Base-by-base conservation (phyloP, 2,888 invertebrate species). In the Drosophila rubida region DNA sequence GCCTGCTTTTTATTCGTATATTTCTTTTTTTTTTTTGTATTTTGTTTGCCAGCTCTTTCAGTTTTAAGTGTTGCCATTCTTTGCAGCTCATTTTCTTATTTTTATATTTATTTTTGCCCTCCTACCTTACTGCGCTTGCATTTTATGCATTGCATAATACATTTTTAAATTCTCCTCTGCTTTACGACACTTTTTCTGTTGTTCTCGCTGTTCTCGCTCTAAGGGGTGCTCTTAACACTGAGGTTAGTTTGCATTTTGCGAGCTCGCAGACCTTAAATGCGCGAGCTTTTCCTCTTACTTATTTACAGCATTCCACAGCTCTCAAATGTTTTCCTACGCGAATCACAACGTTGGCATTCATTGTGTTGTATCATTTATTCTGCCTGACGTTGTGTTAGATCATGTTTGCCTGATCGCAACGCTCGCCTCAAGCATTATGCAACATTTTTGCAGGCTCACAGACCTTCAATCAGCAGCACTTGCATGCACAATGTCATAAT, bases 401-500 rank as follows among this genome's bases (percentile, higher is more conserved):
- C 14, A 42, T 57, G 27, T 41, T 54, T 41, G 27, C 9, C 41
- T 69, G 49, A 55, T 35, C 50, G 22, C 25, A 44, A 27, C 32
- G 5, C 35, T 19, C 51, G 27, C 22, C 58, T 67, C 11, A 61
- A 60, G 48, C 45, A 42, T 51, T 54, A 46, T 42, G 7, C 19
- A 46, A 32, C 25, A 23, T 6, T 67, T 65, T 55, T 39, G 32
- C 30, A 39, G 22, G 44, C 23, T 4, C 13, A 23, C 42, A 35
- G 48, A 70, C 58, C 77, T 51, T 57, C 63, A 73, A 78, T 64
- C 73, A 55, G 42, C 39, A 25, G 54, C 60, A 53, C 59, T 60
- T 42, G 57, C 60, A 37, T 39, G 37, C 46, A 58, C 65, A 60
- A 68, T 68, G 78, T 60, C 63, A 78, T 78, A 78, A 78, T 78